Conservation (phyloP, 2,888 invertebrate species). For the Ophion ellenae region DNA sequence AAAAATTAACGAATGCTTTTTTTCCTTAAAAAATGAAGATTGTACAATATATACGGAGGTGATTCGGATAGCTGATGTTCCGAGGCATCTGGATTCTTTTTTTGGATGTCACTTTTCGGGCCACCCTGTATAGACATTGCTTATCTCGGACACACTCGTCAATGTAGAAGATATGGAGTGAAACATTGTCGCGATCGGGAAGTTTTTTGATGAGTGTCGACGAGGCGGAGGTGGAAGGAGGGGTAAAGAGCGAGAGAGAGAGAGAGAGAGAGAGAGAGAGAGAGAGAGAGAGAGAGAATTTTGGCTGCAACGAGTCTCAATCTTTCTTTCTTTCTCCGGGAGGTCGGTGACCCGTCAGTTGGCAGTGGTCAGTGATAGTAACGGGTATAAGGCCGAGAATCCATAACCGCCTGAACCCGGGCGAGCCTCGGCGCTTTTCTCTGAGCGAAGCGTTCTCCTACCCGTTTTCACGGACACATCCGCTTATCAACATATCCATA, state of each 20-base stretch:
- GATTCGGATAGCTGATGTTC: no score
- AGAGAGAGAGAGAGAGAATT: conserved; percentile 64
- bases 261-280: conserved; percentile 32
- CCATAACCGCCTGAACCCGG: conserved; percentile 56
- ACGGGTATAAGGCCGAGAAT: conserved; percentile 75
- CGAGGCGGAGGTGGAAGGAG: conserved; percentile 9
- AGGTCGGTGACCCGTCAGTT: conserved; percentile 80
- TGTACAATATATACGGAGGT: no score
- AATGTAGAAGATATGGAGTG: conserved; percentile 31
- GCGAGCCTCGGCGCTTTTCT: conserved; percentile 44
- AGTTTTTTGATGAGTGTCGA: conserved; percentile 26
- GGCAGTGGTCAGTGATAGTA: conserved; percentile 83
- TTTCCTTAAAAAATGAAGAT: no score
- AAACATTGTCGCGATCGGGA: conserved; percentile 26
- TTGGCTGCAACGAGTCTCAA: conserved; percentile 71
- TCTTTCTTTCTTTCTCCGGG: conserved; percentile 28
- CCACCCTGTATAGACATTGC: conserved; percentile 1
- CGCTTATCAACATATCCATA: conserved; percentile 1
- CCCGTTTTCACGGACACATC: conserved; percentile 5
- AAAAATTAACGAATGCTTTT: no score
- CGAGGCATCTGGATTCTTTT: no score
- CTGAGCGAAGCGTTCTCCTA: conserved; percentile 39
- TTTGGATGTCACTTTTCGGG: not conserved
- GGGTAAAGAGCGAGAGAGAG: conserved; percentile 17
- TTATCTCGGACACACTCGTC: conserved; percentile 18